Percentiles rank a stretch among this genome's conserved stretches.
phyloP scores from a whole-genome alignment of 2,888 invertebrate species.

The Elegia similella region DNA sequence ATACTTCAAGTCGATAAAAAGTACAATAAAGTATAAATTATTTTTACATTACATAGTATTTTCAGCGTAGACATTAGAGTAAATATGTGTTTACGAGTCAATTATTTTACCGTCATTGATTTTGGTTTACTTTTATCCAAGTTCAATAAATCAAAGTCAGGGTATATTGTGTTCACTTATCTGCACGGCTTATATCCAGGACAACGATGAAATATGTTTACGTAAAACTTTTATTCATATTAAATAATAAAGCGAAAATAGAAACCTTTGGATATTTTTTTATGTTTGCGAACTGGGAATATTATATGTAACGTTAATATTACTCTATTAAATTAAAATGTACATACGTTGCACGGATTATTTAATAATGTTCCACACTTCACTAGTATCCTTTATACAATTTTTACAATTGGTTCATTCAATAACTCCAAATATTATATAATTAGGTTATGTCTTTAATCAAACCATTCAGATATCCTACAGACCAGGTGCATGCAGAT shows the following conservation, averaged over 20 bases:
- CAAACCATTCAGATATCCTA: too few species aligned
- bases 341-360: too few species aligned
- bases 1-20: too few species aligned
- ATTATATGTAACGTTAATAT: too few species aligned
- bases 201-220: constrained; percentile 4
- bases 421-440: too few species aligned
- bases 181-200: constrained; percentile 7
- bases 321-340: too few species aligned
- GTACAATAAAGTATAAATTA: neutral
- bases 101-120: constrained; percentile 6
- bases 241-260: neutral
- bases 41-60: neutral
- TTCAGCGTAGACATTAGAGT: neutral
- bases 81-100: neutral
- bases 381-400: too few species aligned
- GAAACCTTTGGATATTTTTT: neutral
- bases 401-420: too few species aligned
- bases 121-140: neutral
- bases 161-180: constrained; percentile 3
- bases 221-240: neutral
- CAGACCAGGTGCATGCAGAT: too few species aligned
- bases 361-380: too few species aligned
- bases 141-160: constrained; percentile 2
- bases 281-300: too few species aligned
- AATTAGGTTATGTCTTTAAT: too few species aligned